Percentiles rank a stretch among this genome's conserved stretches.
These are phyloP conservation scores for Megathymus violae DNA, from an alignment of 1,140 invertebrate genomes.

Conservation along the genomic window DNA sequence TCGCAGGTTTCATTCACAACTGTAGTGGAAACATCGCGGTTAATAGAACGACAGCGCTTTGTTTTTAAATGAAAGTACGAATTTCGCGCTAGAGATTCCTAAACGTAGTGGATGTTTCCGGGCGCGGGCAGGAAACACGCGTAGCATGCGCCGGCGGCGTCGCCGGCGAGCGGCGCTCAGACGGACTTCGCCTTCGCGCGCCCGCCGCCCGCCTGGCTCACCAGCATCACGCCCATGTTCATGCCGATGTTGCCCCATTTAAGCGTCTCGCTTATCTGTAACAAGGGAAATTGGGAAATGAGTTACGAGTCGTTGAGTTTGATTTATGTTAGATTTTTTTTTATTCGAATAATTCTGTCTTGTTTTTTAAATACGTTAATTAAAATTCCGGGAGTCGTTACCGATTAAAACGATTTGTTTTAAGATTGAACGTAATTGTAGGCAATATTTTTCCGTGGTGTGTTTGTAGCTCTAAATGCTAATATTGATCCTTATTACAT, in stretches of 20 bases:
- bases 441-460: no score
- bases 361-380: no score
- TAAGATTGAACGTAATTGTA: no score
- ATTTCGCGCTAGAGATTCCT: conserved; percentile 32
- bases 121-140: conserved; percentile 63
- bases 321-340: not conserved
- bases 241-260: conserved; percentile 88
- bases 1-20: conserved; percentile 4
- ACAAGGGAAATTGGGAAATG: conserved; percentile 61
- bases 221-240: conserved; percentile 86
- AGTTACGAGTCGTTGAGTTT: not conserved
- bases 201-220: conserved; percentile 78
- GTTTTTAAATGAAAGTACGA: conserved; percentile 15
- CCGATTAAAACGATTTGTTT: no score
- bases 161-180: conserved; percentile 71
- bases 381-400: no score
- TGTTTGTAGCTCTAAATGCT: no score
- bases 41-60: conserved; percentile 11
- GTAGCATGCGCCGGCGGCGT: conserved; percentile 62
- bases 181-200: conserved; percentile 79
- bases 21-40: no score
- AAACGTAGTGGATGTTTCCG: conserved; percentile 68
- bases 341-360: no score
- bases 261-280: conserved; percentile 87
- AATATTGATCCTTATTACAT: no score